These are phyloP conservation scores for Hedychridium roseum DNA, from an alignment of 2,888 invertebrate genomes.

Conservation along the genomic window DNA sequence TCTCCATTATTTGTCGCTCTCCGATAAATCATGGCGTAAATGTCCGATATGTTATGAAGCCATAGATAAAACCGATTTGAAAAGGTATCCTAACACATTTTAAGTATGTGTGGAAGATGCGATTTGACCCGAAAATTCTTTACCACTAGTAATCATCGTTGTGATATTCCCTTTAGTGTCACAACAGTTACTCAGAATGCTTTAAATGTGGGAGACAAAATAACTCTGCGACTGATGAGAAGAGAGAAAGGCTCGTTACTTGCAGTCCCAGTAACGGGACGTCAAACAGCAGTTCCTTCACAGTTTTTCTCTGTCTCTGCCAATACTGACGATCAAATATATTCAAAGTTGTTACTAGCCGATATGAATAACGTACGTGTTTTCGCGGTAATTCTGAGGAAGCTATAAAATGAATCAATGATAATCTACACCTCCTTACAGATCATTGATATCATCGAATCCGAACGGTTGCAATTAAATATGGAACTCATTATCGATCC, in stretches of 20 bases:
- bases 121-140: too few species aligned
- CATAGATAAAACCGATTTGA: constrained; percentile 81
- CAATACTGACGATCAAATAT: constrained; percentile 67
- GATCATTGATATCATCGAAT: constrained; percentile 76
- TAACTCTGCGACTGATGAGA: constrained; percentile 86
- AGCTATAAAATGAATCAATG: background rate
- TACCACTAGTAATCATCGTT: too few species aligned
- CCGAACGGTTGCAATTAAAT: constrained; percentile 73
- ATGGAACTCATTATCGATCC: constrained; percentile 70
- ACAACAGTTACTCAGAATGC: constrained; percentile 67
- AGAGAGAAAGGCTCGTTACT: constrained; percentile 74
- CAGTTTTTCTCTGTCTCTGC: constrained; percentile 64
- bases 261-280: constrained; percentile 66
- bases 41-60: constrained; percentile 94
- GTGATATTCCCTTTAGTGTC: constrained; percentile 72
- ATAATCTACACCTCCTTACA: constrained; percentile 44
- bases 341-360: constrained; percentile 82
- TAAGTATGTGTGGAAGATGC: background rate
- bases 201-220: constrained; percentile 71
- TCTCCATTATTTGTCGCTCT: constrained; percentile 87
- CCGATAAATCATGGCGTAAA: constrained; percentile 82
- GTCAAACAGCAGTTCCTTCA: constrained; percentile 44
- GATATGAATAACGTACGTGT: constrained; percentile 70
- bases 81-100: constrained; percentile 69
- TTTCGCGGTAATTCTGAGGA: background rate